Base-by-base conservation (phyloP, 2,888 invertebrate genomes). In the Erynnis tages region DNA sequence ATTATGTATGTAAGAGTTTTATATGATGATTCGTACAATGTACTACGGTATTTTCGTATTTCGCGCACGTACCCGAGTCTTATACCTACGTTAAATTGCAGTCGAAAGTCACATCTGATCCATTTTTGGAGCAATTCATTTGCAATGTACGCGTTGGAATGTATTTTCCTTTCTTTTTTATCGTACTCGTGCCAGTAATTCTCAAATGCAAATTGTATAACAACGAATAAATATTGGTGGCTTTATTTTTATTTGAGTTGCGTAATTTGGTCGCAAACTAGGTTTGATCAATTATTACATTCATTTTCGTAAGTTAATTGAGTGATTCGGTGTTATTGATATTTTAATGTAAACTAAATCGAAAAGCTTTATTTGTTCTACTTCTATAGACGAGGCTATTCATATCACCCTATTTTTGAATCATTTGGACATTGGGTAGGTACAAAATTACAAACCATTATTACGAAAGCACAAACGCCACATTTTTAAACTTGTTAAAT, bases 111-210 rank as follows among this genome's bases (percentile, higher is more conserved):
- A 25, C 35, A 35, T 46, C 25, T 46, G 45, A 46, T 46, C 35
- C 45, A 25, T 46, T 46, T 46, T 46, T 13, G 45, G 35, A 17
- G 10, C 45, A 23, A 45, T 45, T 45, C 14, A 45, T 45, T 45
- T 45, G 34, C n/a, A 41, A 14, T n/a, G 23, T 21, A 46, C 35
- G 25, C 35, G 7, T 46, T 35, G 45, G 45, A 46, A 46, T 35
- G 35, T 17, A 8, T 16, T 46, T 46, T 46, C 6, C 30, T 35
- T 27, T 43, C 43, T 45, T 45, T 10, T 44, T 30, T 34, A 25
- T 46, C 16, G 34, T 11, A 14, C 10, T 10, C 17, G 45, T 46
- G 16, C 35, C 41, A 29, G 41, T 43, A 29, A 10, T 30, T 40
- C 25, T 43, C 19, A 29, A 30, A 43, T 29, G 43, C 30, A 43